Percentiles rank a stretch among this genome's conserved stretches.
These are phyloP conservation scores for Athrips mouffetella DNA, from an alignment of 2,888 invertebrate genomes.

Conservation along the genomic window DNA sequence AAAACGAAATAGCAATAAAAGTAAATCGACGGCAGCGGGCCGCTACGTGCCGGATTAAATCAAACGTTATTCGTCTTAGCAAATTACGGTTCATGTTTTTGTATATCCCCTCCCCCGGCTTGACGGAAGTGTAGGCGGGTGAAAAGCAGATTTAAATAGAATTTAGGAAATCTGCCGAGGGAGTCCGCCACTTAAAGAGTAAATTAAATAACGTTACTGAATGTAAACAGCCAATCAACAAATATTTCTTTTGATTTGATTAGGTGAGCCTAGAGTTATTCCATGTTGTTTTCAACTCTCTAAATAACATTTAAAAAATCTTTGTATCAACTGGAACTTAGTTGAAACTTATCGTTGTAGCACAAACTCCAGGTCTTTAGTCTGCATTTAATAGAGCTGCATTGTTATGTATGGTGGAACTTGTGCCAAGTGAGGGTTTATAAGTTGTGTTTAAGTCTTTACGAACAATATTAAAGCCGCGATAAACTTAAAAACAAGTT, in stretches of 20 bases:
- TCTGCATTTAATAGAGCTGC: slow-evolving; percentile 10
- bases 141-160: slow-evolving; percentile 53
- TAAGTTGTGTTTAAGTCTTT: slow-evolving; percentile 62
- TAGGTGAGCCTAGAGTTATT: not conserved
- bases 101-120: slow-evolving; percentile 54
- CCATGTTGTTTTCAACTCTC: not conserved
- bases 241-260: slow-evolving; percentile 1
- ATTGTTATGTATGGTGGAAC: slow-evolving; percentile 43
- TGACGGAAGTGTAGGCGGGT: slow-evolving; percentile 55
- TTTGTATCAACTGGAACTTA: not conserved
- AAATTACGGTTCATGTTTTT: slow-evolving; percentile 72
- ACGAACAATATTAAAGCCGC: slow-evolving; percentile 72
- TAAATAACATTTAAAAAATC: too few species aligned
- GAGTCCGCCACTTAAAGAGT: slow-evolving; percentile 4
- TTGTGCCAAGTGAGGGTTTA: slow-evolving; percentile 49
- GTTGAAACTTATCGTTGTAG: not conserved
- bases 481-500: slow-evolving; percentile 75
- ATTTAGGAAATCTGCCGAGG: slow-evolving; percentile 37
- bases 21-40: slow-evolving; percentile 62
- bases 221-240: slow-evolving; percentile 9
- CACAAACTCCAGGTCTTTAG: not conserved
- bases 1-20: slow-evolving; percentile 75
- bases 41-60: slow-evolving; percentile 71
- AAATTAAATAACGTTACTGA: slow-evolving; percentile 8
- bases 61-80: slow-evolving; percentile 76